phyloP scores from a whole-genome alignment of 2,797 vertebrate species.

The Lithobates pipiens region DNA sequence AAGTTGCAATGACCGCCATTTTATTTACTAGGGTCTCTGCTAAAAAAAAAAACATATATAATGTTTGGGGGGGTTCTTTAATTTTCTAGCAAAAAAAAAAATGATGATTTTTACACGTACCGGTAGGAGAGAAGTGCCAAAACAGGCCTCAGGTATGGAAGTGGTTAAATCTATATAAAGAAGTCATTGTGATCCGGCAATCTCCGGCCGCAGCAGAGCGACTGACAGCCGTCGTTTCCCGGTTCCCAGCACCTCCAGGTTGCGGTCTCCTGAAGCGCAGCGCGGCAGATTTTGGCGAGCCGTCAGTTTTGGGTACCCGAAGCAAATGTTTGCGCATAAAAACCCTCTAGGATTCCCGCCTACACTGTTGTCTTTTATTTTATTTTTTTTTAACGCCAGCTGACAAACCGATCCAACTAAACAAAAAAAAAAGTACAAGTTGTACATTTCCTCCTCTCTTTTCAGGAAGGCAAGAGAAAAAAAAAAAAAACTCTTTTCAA shows the following conservation, averaged over 20 bases:
- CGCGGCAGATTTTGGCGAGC: slow-evolving; percentile 6
- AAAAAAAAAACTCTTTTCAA: background rate
- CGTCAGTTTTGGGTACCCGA: slow-evolving; percentile 12
- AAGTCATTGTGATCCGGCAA: background rate
- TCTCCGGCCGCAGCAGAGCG: background rate
- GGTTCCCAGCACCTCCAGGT: background rate
- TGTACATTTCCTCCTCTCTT: slow-evolving; percentile 40
- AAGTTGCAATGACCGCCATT: too few relatives aligned
- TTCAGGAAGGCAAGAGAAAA: background rate
- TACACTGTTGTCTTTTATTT: slow-evolving; percentile 33
- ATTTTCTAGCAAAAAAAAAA: too few relatives aligned
- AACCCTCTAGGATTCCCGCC: slow-evolving; percentile 41
- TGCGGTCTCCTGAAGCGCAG: background rate
- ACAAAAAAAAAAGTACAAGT: slow-evolving; percentile 51
- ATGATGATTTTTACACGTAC: too few relatives aligned
- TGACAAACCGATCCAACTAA: slow-evolving; percentile 40
- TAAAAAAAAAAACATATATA: too few relatives aligned
- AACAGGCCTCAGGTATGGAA: too few relatives aligned
- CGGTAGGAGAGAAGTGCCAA: too few relatives aligned
- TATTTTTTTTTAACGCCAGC: slow-evolving; percentile 27
- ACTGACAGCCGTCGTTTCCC: background rate
- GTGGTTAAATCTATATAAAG: background rate
- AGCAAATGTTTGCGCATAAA: slow-evolving; percentile 50
- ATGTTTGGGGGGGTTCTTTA: too few relatives aligned
- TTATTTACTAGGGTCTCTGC: too few relatives aligned